Evolutionary conservation across 1,140 invertebrate species (phyloP), one percentile per base, ranked within the genome.

Genomic region (Cotesia chilonis): DNA sequence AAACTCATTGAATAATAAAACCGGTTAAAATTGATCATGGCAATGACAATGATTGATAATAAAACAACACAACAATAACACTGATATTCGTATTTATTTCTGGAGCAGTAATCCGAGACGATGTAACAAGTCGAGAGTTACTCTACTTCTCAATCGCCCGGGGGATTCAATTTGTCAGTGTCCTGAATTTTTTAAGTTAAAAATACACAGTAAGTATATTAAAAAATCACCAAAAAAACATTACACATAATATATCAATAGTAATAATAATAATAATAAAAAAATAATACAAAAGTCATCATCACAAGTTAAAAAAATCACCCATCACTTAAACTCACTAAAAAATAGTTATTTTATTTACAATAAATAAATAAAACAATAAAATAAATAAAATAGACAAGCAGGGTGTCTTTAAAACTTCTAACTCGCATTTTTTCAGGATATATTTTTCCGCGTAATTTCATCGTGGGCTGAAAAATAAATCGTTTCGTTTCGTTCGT

Each of bases 91-190:
- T 28, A 66, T 68, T 68, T 68, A 68, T 68, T 68, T 68, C 66
- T 68, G 66, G 66, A 68, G 36, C 28, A 65, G 66, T 68, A 68
- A 68, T 55, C 66, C 52, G 66, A 68, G 66, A 68, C 51, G 66
- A 68, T 68, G 66, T 51, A 54, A 68, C 66, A 54, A 68, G 38
- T 65, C 63, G 63, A 37, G 47, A 51, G 47, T 68, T 55, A 68
- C 47, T 68, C 66, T 51, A 68, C 17, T 38, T 51, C 63, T 65
- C 63, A 47, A 63, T 63, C 60, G 60, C 60, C 60, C 60, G 35
- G 60, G 60, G 60, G 4, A 47, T 59, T 59, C 20, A 59, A 59
- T 59, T 59, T 59, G 57, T 66, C 64, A 66, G 38, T 66, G 64
- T 66, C 64, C 64, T 66, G 64, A 66, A 66, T 66, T 66, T 66